A percentile compares a stretch with the other conserved stretches of the same genome.
Conservation (phyloP, 2,888 invertebrate species). For the Stegana nigrithorax region DNA sequence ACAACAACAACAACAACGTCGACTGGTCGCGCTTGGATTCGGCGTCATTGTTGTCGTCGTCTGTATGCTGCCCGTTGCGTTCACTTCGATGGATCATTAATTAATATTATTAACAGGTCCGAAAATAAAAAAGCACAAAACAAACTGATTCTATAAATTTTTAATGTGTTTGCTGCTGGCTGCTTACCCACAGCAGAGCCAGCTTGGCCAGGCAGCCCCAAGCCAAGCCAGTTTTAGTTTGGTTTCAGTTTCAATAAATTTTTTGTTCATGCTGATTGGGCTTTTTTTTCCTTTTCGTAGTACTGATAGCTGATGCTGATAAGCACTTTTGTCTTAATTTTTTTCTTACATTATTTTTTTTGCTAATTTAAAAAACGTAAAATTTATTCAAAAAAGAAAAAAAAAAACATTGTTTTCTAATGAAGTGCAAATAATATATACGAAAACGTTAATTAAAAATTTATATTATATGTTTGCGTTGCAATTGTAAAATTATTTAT, state of each 20-base stretch:
- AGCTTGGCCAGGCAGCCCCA: too few relatives aligned
- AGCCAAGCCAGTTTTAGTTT: conserved; percentile 1
- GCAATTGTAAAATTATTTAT: conserved; percentile 5
- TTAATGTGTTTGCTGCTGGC: conserved; percentile 28
- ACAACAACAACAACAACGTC: conserved; percentile 20
- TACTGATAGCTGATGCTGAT: not conserved
- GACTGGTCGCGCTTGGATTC: not conserved
- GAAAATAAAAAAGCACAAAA: conserved; percentile 32
- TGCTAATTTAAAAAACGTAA: not conserved
- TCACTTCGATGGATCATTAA: not conserved
- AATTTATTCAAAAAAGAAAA: too few relatives aligned
- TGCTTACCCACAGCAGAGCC: not conserved
- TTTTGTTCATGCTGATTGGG: not conserved
- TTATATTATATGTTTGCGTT: conserved; percentile 34
- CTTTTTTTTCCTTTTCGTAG: not conserved
- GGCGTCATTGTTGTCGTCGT: not conserved
- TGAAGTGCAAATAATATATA: conserved; percentile 29
- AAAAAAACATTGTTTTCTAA: conserved; percentile 27
- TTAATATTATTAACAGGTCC: conserved; percentile 27
- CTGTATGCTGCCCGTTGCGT: not conserved
- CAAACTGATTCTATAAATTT: conserved; percentile 50
- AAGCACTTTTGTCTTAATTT: not conserved
- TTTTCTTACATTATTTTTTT: not conserved
- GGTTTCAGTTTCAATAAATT: not conserved
- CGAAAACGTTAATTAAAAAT: not conserved